Evolutionary conservation across 1,140 invertebrate species (phyloP), one percentile per base, ranked within the genome.

Genomic region (Drosophila oshimai): DNA sequence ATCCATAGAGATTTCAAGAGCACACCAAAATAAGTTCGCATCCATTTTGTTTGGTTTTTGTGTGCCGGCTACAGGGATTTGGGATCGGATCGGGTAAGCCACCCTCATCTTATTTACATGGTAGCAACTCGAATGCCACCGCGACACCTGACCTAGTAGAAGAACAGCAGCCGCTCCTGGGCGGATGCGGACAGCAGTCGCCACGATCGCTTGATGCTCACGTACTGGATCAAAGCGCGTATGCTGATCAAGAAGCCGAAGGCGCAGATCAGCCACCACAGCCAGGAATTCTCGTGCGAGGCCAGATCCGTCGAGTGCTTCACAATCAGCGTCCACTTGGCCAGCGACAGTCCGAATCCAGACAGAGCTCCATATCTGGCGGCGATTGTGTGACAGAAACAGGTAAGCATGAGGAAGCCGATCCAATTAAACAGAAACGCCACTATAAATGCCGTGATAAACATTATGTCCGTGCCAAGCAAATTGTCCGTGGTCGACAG

Each of bases 341-440:
- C 96, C 65, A 98, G 93, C 6, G 97, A 98, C 5, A 98, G 92
- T 4, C 97, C 97, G 89, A 98, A 97, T 33, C 97, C 97, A 54
- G 97, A 96, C 13, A 98, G 90, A 4, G 97, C 97, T 37, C 97
- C 97, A 91, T 97, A 98, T 74, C 97, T 94, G 33, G 96, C 97
- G 37, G 97, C 97, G 86, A 98, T 96, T 31, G 97, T 98, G 89
- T 97, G 97, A 90, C 97, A 98, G 92, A 98, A 97, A 87, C 97
- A 98, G 93, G 98, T 96, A 49, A 97, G 92, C 74, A 98, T 92
- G 46, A 98, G 92, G 90, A 98, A 98, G 42, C 97, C 97, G 89
- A 98, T 96, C 97, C 97, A 98, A 92, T 98, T 98, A 92, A 98
- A 98, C 20, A 97, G 92, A 90, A 97, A 97, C 69, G 96, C 95